Percentiles rank a stretch among this genome's conserved stretches.
These are phyloP conservation scores for Leptura quadrifasciata DNA, from an alignment of 2,888 invertebrate genomes.

Conservation along the genomic window DNA sequence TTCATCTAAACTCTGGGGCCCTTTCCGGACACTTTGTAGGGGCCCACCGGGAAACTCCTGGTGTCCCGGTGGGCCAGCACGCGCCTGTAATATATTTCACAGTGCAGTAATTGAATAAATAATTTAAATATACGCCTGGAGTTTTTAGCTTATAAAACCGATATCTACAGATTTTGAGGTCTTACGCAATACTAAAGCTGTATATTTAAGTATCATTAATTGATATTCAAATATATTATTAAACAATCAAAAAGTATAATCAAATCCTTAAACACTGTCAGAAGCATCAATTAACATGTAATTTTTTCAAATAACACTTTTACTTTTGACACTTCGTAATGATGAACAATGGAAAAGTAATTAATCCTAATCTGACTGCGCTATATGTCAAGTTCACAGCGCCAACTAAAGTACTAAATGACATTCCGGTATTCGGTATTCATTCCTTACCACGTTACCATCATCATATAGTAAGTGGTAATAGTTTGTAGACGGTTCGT, in stretches of 20 bases:
- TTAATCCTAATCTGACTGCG: slow-evolving; percentile 32
- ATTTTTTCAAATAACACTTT: neutral
- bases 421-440: slow-evolving; percentile 20
- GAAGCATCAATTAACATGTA: neutral
- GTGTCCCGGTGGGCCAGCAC: too few species aligned
- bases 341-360: slow-evolving; percentile 19
- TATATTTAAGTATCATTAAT: too few species aligned
- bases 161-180: too few species aligned
- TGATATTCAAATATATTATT: too few species aligned
- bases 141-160: too few species aligned
- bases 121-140: too few species aligned
- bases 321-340: slow-evolving; percentile 17
- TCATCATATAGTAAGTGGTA: slow-evolving; percentile 16
- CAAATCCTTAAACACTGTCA: neutral
- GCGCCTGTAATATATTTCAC: too few species aligned
- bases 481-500: slow-evolving; percentile 32
- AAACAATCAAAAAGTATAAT: neutral
- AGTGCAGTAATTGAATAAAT: too few species aligned
- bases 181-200: too few species aligned
- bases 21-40: too few species aligned
- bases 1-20: too few species aligned
- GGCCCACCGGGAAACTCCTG: too few species aligned
- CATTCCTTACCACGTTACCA: slow-evolving; percentile 26
- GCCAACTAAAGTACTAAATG: slow-evolving; percentile 29
- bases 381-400: slow-evolving; percentile 39